Evolutionary conservation across 1,140 invertebrate species (phyloP), one percentile per base, ranked within the genome.

Genomic region (Pemphigus obesinymphae): DNA sequence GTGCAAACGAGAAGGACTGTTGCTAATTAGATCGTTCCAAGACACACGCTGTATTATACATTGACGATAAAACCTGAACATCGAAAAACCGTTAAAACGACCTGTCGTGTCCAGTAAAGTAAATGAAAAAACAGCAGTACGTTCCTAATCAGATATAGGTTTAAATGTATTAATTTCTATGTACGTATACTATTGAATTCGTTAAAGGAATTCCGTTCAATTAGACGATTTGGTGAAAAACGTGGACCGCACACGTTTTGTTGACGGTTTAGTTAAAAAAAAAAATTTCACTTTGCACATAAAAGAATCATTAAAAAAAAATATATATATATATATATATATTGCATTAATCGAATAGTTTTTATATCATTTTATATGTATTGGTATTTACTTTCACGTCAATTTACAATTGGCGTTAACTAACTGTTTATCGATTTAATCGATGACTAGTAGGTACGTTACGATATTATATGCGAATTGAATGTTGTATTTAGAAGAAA

Each of bases 71-170:
- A 70, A 66, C 17, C 40, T 15, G 40, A 45, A 70, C 37, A 6
- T 43, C n/a, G 15, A 29, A n/a, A 15, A 70, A 70, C 68, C 37
- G 40, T 70, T 70, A 70, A 70, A 70, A 70, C 40, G 68, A 26
- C 23, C 15, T 26, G 23, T 70, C 68, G 68, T 70, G 23, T 45
- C 2, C 40, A n/a, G 23, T 43, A 40, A 70, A 70, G 11, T 43
- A 43, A 23, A 23, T 13, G 15, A 70, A 29, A 70, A 45, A 17
- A 70, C 23, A 11, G 20, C 68, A 45, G 45, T 29, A 45, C 26
- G 68, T 45, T 43, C n/a, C 15, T 40, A 70, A 70, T 70, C 40
- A 15, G 0, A 45, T 45, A 70, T 43, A 66, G n/a, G 15, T 66
- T 66, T 66, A n/a, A n/a, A n/a, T n/a, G n/a, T n/a, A n/a, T n/a